phyloP scores from a whole-genome alignment of 2,113 vertebrate species.

The Pterocles orientalis region DNA sequence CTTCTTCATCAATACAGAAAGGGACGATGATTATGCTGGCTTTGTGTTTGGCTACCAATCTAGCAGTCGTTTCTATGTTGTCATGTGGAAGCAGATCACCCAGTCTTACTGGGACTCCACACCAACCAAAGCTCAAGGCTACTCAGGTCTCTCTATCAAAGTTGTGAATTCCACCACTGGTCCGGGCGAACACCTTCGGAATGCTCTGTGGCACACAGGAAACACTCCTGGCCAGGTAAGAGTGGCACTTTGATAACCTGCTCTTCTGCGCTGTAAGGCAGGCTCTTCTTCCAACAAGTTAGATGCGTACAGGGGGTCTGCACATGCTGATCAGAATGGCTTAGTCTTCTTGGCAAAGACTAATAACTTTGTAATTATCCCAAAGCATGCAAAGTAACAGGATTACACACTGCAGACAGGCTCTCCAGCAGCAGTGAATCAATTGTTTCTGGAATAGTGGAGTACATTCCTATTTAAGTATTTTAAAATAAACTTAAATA shows the following conservation, averaged over 20 bases:
- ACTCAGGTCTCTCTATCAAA: slow-evolving; percentile 96
- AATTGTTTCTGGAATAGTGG: background rate
- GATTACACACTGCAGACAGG: background rate
- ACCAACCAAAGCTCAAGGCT: slow-evolving; percentile 95
- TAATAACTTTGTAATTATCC: background rate
- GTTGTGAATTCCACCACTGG: slow-evolving; percentile 97
- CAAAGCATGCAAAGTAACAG: background rate
- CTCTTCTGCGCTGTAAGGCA: background rate
- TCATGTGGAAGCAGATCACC: slow-evolving; percentile 99
- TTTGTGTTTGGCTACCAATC: slow-evolving; percentile 99
- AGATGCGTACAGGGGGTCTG: background rate
- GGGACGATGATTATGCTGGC: slow-evolving; percentile 96
- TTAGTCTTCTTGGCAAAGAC: background rate
- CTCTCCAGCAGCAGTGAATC: background rate
- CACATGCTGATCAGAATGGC: background rate
- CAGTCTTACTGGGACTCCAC: slow-evolving; percentile 95
- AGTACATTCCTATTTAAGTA: background rate
- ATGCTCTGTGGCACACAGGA: slow-evolving; percentile 98
- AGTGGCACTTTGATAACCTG: background rate
- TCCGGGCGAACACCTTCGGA: slow-evolving; percentile 96
- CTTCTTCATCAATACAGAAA: slow-evolving; percentile 98
- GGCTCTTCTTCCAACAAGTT: background rate
- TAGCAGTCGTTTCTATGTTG: slow-evolving; percentile 96
- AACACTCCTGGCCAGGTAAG: slow-evolving; percentile 93
- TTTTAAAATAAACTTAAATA: background rate